Base-by-base conservation (phyloP, 2,888 invertebrate genomes). In the Elysia crispata region DNA sequence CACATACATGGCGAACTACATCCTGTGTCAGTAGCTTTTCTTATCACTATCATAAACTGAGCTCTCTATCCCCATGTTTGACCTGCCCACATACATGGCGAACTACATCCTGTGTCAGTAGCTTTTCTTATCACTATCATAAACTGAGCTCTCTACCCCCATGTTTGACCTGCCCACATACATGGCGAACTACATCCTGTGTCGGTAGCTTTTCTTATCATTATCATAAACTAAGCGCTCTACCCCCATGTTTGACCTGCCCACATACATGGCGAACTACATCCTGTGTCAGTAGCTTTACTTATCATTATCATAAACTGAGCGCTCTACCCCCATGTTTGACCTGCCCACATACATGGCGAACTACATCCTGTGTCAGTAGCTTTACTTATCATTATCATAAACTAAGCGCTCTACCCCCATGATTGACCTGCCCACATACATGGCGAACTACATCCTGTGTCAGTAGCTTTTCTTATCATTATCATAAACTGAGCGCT, bases 11-110 rank as follows among this genome's bases (percentile, higher is more conserved):
- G 77, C 77, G 11, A 77, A 77, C 57, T 77, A 77, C 41, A 54
- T 77, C 41, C 70, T 72, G 64, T 70, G 77, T 77, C 11, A 72
- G 60, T 20, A 1, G 86, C 86, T 82, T 85, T 85, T 18, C 86
- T 86, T n/a, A n/a, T n/a, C 3, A 87, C 87, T 79, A 86, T 86
- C 67, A 41, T 41, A 41, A 11, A 41, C 5, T 3, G 41, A 41
- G 41, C 41, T 41, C 41, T 11, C 41, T 41, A 3, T 41, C 41
- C 11, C 41, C 41, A 11, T 3, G 41, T 41, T 41, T 41, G 11
- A 41, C 41, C 3, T 41, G 5, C 11, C 41, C 41, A 49, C 72
- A 13, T 70, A 49, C 31, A 33, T 60, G 23, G 77, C 77, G 11
- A 77, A 77, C 57, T 77, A 77, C 41, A 54, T 77, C 41, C 70